These are phyloP conservation scores for Cheilinus undulatus DNA, from an alignment of 2,113 vertebrate species.

Conservation along the genomic window DNA sequence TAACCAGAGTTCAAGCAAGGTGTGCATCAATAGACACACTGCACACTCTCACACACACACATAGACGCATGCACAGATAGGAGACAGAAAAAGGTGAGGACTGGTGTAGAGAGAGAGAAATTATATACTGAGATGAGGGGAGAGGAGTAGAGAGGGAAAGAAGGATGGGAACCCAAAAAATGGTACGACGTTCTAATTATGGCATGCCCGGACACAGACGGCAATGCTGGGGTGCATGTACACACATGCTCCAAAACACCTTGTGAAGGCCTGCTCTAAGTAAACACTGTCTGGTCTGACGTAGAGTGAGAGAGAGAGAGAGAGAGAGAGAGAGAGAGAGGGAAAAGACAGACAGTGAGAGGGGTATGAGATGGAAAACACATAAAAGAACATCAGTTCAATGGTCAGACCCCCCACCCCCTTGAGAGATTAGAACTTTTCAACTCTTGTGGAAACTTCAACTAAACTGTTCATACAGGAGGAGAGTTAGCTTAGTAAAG, in stretches of 20 bases:
- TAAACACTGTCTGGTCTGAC: conserved; percentile 77
- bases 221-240: conserved; percentile 81
- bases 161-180: conserved; percentile 81
- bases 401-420: conserved; percentile 50
- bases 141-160: conserved; percentile 65
- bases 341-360: conserved; percentile 23
- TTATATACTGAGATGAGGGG: conserved; percentile 60
- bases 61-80: conserved; percentile 40
- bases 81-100: conserved; percentile 69
- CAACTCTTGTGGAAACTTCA: not conserved
- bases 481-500: too few relatives aligned
- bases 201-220: conserved; percentile 84
- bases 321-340: conserved; percentile 17
- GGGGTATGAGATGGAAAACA: conserved; percentile 30
- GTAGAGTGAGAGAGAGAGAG: conserved; percentile 17
- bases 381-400: conserved; percentile 66
- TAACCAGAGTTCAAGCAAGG: conserved; percentile 55
- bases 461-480: too few relatives aligned
- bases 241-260: conserved; percentile 80
- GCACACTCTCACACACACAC: conserved; percentile 4
- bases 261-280: conserved; percentile 77
- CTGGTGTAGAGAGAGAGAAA: conserved; percentile 59
- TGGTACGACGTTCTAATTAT: conserved; percentile 84
- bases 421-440: not conserved
- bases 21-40: conserved; percentile 60